Base-by-base conservation (phyloP, 2,888 invertebrate species). In the Tuberolachnus salignus region DNA sequence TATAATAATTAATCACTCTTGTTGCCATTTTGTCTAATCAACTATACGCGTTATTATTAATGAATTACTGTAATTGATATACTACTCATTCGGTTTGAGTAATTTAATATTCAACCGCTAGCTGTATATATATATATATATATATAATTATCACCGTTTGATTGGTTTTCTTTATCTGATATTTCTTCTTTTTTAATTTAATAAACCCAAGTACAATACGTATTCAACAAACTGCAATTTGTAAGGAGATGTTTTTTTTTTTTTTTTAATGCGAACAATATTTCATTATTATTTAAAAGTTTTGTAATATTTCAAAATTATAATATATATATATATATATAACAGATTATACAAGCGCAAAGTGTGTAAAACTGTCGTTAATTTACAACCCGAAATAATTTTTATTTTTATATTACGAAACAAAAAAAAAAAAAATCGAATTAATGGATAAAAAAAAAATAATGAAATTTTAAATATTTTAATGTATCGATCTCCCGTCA, bases 1-100 rank as follows among this genome's bases (percentile, higher is more conserved):
- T 72, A 49, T 59, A 49, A 49, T 59, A 49, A 59, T 72, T 49
- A 72, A 49, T 72, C 11, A 34, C 34, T 51, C 51, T 70, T 70
- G 44, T 55, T 69, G 42, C 57, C 42, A 19, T 57, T 57, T 57
- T 44, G 23, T 23, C 70, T 44, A 34, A 34, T 34, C 34, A 34
- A 34, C 34, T 34, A 6, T 34, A 34, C 34, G 16, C 21, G 21
- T 21, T 66, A 23, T 66, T 61, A 34, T 69, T 57, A 57, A 44
- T 23, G n/a, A 21, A 70, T 23, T 44, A 23, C 44, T 44, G 57
- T 55, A 57, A 21, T 44, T 55, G 21, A 70, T 70, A 70, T 70
- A 44, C 44, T 8, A 46, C 57, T 34, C 44, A 57, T 8, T 16
- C 6, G 57, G 57, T 57, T 70, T 70, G 44, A 44, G 44, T 57